Conservation (phyloP, 2,888 invertebrate genomes). For the Meganola albula region DNA sequence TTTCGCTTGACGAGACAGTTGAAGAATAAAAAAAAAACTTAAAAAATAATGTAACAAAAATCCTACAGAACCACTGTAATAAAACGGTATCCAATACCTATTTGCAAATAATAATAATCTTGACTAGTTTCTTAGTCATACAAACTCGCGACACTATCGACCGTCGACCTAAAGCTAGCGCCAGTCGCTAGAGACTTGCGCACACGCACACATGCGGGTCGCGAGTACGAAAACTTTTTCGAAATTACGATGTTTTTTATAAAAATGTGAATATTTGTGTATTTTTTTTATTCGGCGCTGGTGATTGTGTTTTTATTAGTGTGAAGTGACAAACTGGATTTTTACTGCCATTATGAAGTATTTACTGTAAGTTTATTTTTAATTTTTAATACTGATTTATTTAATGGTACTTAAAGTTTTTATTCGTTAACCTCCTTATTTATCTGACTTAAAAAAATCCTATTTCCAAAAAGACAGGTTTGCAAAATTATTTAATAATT, state of each 20-base stretch:
- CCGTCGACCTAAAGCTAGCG: constrained; percentile 15
- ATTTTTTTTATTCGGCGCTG: constrained; percentile 13
- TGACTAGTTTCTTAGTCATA: constrained; percentile 26
- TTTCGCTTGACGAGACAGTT: too few species aligned
- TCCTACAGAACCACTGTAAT: constrained; percentile 14
- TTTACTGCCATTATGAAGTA: constrained; percentile 29
- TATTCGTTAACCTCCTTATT: too few species aligned
- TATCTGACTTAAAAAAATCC: too few species aligned
- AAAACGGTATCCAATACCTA: too few species aligned
- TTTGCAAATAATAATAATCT: too few species aligned
- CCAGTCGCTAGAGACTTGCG: constrained; percentile 27
- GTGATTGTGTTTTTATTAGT: constrained; percentile 25
- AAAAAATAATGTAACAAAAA: too few species aligned
- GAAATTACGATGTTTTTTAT: constrained; percentile 13
- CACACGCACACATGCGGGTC: constrained; percentile 22
- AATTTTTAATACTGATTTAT: background rate
- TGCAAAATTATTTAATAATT: too few species aligned
- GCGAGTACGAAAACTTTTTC: constrained; percentile 13
- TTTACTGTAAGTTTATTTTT: constrained; percentile 30
- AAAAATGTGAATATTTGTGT: constrained; percentile 18
- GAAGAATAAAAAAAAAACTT: too few species aligned
- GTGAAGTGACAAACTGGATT: constrained; percentile 15
- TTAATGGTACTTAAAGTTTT: too few species aligned
- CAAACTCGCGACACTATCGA: constrained; percentile 16
- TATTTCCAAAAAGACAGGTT: too few species aligned